Evolutionary conservation across 2,888 invertebrate species (phyloP).

Genomic region (Drosophila koepferae): DNA sequence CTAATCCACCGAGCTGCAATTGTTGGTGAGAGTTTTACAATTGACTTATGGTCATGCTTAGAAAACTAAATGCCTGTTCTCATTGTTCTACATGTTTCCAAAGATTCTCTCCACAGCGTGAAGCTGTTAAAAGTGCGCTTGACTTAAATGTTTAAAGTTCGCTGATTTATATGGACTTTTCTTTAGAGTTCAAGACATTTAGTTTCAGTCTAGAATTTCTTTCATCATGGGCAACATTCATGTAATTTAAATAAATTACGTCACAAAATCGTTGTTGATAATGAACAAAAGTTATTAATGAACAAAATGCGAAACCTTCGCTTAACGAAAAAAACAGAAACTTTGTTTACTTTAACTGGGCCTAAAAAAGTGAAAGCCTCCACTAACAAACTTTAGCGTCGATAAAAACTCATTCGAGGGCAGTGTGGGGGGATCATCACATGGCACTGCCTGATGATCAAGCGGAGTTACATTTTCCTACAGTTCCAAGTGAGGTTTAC

Average conservation of each 20-base stretch:
- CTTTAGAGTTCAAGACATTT: neutral
- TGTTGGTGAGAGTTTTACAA: slow-evolving; percentile 55
- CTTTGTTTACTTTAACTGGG: slow-evolving; percentile 51
- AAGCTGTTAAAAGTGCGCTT: slow-evolving; percentile 3
- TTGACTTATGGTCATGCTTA: slow-evolving; percentile 34
- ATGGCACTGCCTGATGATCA: slow-evolving; percentile 30
- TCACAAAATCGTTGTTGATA: slow-evolving; percentile 33
- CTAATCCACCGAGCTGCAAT: slow-evolving; percentile 50
- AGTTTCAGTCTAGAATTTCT: neutral
- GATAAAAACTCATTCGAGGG: slow-evolving; percentile 39
- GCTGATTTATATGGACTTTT: neutral
- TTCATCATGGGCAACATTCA: neutral
- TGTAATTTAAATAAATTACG: slow-evolving; percentile 25
- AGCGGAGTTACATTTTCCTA: slow-evolving; percentile 37
- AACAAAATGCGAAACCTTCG: slow-evolving; percentile 39
- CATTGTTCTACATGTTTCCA: slow-evolving; percentile 44
- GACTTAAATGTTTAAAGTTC: neutral
- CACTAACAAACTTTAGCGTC: slow-evolving; percentile 31
- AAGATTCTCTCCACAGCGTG: neutral
- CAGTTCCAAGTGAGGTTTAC: slow-evolving; percentile 15
- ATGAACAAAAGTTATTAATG: slow-evolving; percentile 26
- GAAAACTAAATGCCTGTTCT: slow-evolving; percentile 8
- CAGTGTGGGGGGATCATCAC: slow-evolving; percentile 16
- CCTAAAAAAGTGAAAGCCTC: slow-evolving; percentile 71
- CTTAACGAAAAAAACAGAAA: slow-evolving; percentile 22